These are phyloP conservation scores for Drosophila pegasa DNA, from an alignment of 2,888 invertebrate species.

Conservation along the genomic window DNA sequence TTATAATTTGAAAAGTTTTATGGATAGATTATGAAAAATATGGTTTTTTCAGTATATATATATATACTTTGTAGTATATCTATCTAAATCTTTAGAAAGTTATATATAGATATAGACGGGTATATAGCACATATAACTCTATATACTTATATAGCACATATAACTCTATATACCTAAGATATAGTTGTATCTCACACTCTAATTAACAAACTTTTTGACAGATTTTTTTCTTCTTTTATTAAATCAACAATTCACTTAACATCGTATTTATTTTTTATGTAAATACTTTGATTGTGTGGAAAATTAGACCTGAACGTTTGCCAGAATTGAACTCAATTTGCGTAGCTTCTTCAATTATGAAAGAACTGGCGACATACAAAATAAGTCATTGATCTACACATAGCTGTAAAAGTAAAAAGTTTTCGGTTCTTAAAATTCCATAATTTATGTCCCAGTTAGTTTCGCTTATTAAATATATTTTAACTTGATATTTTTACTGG, in stretches of 20 bases:
- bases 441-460: neutral
- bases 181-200: neutral
- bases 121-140: too few species aligned
- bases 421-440: neutral
- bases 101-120: too few species aligned
- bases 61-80: neutral
- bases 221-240: conserved; percentile 4
- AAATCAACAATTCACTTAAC: conserved; percentile 32
- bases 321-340: neutral
- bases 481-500: neutral
- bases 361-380: neutral
- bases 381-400: neutral
- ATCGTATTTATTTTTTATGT: conserved; percentile 14
- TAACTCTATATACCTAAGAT: neutral
- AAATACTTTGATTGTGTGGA: conserved; percentile 10
- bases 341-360: neutral
- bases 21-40: too few species aligned
- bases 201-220: conserved; percentile 2
- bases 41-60: neutral
- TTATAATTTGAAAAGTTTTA: neutral
- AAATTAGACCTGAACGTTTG: neutral
- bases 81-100: neutral
- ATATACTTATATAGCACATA: too few species aligned
- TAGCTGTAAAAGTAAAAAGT: neutral
- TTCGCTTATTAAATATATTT: neutral